phyloP scores from a whole-genome alignment of 1,140 invertebrate genomes.

The Heterodera carotae region DNA sequence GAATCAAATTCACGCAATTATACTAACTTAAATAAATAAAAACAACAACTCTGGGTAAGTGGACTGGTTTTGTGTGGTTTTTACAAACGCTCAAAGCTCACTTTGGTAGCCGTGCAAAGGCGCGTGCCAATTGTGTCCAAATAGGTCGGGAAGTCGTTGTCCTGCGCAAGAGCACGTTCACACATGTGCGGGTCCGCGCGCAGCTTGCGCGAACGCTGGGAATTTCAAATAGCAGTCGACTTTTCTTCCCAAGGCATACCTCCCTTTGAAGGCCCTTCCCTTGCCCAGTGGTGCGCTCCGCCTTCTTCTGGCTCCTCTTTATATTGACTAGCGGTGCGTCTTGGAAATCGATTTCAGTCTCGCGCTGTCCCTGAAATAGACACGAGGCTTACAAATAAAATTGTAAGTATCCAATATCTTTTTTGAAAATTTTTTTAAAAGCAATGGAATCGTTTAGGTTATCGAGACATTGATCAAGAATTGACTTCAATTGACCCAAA shows the following conservation, averaged over 20 bases:
- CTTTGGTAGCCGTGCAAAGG: conserved; percentile 22
- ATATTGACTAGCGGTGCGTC: background rate
- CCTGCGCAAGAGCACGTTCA: conserved; percentile 10
- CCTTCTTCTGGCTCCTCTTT: conserved; percentile 4
- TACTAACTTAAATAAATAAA: too few relatives aligned
- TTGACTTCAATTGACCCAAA: too few relatives aligned
- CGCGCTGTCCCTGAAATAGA: conserved; percentile 11
- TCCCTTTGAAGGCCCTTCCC: background rate
- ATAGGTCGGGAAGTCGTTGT: conserved; percentile 15
- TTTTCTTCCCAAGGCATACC: background rate
- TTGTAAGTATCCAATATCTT: too few relatives aligned
- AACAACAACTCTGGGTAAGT: too few relatives aligned
- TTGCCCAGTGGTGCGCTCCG: background rate
- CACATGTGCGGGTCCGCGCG: conserved; percentile 15
- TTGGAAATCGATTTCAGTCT: conserved; percentile 9
- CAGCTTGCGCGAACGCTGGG: background rate
- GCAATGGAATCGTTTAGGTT: too few relatives aligned
- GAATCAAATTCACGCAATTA: too few relatives aligned
- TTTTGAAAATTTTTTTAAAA: too few relatives aligned
- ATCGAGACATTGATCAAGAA: too few relatives aligned
- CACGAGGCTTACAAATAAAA: too few relatives aligned
- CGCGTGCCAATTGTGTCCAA: conserved; percentile 20
- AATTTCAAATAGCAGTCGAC: background rate
- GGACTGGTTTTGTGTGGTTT: too few relatives aligned
- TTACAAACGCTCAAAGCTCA: background rate